These are phyloP conservation scores for Myripristis jacobus DNA, from an alignment of 2,797 vertebrate genomes.

Conservation along the genomic window DNA sequence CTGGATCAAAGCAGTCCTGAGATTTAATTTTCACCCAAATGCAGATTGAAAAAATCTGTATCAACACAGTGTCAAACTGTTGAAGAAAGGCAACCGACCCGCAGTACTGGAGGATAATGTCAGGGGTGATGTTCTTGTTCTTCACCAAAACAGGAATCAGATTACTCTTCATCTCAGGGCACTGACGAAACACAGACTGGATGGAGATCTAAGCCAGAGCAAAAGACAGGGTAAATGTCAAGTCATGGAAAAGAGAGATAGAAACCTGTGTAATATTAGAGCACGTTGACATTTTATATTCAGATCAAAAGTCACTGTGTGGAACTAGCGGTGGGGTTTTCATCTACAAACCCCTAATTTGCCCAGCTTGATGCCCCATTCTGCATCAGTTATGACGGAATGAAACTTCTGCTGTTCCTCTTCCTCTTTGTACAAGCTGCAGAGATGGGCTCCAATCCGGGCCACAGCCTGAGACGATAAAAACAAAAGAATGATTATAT, in stretches of 20 bases:
- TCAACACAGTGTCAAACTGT: not conserved
- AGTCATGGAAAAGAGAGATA: not conserved
- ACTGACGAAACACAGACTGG: constrained; percentile 91
- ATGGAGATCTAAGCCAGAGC: constrained; percentile 89
- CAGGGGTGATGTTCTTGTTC: constrained; percentile 87
- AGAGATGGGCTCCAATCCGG: constrained; percentile 88
- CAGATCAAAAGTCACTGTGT: not conserved
- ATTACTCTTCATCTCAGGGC: constrained; percentile 87
- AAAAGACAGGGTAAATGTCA: not conserved
- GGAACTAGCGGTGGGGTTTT: not conserved
- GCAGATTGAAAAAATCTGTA: not conserved
- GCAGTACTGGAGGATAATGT: constrained; percentile 92
- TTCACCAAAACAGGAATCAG: constrained; percentile 90
- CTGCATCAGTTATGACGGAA: constrained; percentile 89
- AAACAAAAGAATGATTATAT: constrained; percentile 1
- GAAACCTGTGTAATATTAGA: not conserved
- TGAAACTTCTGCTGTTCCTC: constrained; percentile 87
- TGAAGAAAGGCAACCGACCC: constrained; percentile 78
- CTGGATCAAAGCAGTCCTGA: not conserved
- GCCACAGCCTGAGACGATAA: constrained; percentile 86
- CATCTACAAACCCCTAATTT: constrained; percentile 88
- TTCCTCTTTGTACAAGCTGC: constrained; percentile 81
- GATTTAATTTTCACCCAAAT: not conserved
- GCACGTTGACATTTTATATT: not conserved
- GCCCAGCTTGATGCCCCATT: constrained; percentile 91